These are phyloP conservation scores for Phoenicopterus ruber DNA, from an alignment of 2,113 vertebrate genomes.

Conservation along the genomic window DNA sequence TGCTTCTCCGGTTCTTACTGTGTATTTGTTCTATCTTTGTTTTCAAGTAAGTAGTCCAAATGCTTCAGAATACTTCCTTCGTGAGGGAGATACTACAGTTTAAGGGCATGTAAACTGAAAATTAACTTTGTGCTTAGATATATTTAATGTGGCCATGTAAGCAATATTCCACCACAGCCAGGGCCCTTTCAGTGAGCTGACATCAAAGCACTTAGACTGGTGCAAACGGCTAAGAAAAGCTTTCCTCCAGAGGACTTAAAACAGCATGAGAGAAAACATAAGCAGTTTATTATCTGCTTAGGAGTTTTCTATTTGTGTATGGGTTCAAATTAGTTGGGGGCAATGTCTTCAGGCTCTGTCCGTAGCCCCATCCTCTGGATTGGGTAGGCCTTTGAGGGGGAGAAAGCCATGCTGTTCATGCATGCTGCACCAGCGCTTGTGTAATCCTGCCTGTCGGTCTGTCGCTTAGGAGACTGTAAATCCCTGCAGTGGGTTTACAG, in stretches of 20 bases:
- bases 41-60: neutral
- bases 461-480: neutral
- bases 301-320: neutral
- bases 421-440: neutral
- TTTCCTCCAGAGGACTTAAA: neutral
- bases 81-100: neutral
- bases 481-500: neutral
- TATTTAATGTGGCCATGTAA: neutral
- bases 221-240: neutral
- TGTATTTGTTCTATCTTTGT: neutral
- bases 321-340: neutral
- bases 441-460: neutral
- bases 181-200: neutral
- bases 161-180: neutral
- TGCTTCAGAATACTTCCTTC: neutral
- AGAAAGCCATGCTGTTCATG: rapidly evolving
- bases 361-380: neutral
- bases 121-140: neutral
- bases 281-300: neutral
- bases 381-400: neutral
- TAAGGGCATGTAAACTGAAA: neutral
- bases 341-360: neutral
- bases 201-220: neutral
- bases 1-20: neutral
- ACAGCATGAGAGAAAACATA: neutral